A percentile compares a stretch with the other conserved stretches of the same genome.
phyloP scores from a whole-genome alignment of 2,888 invertebrate genomes.

The Patella pellucida region DNA sequence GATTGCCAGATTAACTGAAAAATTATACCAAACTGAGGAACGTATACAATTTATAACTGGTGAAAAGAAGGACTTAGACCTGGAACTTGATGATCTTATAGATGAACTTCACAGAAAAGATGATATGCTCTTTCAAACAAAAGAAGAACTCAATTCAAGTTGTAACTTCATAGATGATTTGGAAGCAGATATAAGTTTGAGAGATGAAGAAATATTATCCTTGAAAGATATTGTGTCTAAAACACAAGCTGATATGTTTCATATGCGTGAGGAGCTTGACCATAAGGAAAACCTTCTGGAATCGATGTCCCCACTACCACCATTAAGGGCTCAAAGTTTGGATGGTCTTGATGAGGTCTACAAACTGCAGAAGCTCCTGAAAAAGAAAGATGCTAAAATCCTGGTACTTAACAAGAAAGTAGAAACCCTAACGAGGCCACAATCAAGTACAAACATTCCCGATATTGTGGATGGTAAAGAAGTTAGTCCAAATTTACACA shows the following conservation, averaged over 20 bases:
- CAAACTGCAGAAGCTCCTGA: conserved; percentile 14
- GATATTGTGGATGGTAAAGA: not conserved
- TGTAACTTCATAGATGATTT: conserved; percentile 20
- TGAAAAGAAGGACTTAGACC: conserved; percentile 1
- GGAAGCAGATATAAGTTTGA: conserved; percentile 24
- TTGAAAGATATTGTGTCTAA: conserved; percentile 11
- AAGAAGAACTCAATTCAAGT: not conserved
- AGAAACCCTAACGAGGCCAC: not conserved
- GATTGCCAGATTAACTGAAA: conserved; percentile 3
- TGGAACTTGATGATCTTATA: not conserved
- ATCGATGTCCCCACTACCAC: not conserved
- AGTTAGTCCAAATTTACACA: conserved; percentile 10
- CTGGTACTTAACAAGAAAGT: not conserved
- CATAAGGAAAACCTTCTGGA: not conserved
- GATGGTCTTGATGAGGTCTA: not conserved
- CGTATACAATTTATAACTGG: not conserved
- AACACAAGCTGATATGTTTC: not conserved
- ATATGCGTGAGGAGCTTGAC: not conserved
- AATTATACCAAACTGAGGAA: not conserved
- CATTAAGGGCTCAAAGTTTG: not conserved
- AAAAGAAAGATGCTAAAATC: conserved; percentile 22
- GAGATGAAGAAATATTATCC: conserved; percentile 31
- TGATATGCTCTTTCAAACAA: conserved; percentile 1
- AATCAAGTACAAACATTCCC: not conserved
- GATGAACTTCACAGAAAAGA: not conserved